phyloP scores from a whole-genome alignment of 2,888 invertebrate genomes.

The Platycheirus albimanus region DNA sequence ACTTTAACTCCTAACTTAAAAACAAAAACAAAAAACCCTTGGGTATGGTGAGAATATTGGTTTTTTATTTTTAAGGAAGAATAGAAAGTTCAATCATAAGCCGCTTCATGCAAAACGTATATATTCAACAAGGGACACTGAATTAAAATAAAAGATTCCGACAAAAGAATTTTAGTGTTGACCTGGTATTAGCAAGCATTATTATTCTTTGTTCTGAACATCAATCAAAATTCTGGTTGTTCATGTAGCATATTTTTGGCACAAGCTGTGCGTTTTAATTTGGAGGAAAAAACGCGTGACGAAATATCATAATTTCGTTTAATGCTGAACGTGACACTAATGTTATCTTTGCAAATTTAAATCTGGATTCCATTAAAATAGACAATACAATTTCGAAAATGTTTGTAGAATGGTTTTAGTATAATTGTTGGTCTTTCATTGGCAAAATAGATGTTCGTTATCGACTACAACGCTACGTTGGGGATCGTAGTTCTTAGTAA shows the following conservation, averaged over 20 bases:
- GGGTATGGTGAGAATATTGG: conserved; percentile 34
- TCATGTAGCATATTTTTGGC: not conserved
- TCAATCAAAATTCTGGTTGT: not conserved
- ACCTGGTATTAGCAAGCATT: not conserved
- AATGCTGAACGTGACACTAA: too few relatives aligned
- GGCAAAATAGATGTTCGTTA: too few relatives aligned
- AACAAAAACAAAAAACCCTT: conserved; percentile 14
- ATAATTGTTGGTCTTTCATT: too few relatives aligned
- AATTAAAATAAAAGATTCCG: conserved; percentile 44
- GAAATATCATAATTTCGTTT: too few relatives aligned
- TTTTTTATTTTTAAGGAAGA: not conserved
- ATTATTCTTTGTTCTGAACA: not conserved
- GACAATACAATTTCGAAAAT: too few relatives aligned
- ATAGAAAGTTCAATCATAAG: conserved; percentile 36
- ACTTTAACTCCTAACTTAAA: too few relatives aligned
- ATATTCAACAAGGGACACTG: conserved; percentile 17
- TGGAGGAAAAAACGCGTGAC: not conserved
- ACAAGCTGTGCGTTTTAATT: not conserved
- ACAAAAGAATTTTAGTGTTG: conserved; percentile 5
- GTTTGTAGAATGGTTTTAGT: too few relatives aligned
- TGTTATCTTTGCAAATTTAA: too few relatives aligned
- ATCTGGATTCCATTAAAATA: too few relatives aligned
- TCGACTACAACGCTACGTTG: too few relatives aligned
- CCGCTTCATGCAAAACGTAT: conserved; percentile 36
- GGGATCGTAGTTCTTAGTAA: too few relatives aligned